Base-by-base conservation (phyloP, 1,140 invertebrate species). In the Acyrthosiphon pisum region DNA sequence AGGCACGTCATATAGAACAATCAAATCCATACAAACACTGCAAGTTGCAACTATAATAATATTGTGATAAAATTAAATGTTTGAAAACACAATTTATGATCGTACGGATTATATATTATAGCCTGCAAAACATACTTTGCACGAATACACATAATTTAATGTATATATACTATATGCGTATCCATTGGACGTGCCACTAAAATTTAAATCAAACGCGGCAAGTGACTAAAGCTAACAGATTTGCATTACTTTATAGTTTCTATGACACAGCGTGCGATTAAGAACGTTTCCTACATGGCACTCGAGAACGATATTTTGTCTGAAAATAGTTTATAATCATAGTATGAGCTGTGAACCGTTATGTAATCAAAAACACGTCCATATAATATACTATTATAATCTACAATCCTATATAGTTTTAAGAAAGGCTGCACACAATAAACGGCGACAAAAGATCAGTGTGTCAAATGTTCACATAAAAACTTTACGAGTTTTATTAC, bases 401-500 rank as follows among this genome's bases (percentile, higher is more conserved):
- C 35, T 26, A 37, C 48, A 41, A 56, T 89, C 50, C 60, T 35
- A 76, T 35, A 76, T 30, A 56, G 88, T 37, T 53, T 35, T 23
- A 23, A 50, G 87, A 53, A 53, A 37, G 23, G 9, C n/a, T 18
- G 48, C 50, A 23, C 14, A n/a, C 35, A 89, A 53, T 46, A 89
- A 89, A 89, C 48, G 48, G 50, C 22, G 88, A 56, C 88, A 56
- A 89, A 89, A 89, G 88, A 89, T 89, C 88, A 56, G 48, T 26
- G 50, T 89, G 88, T 89, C 88, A 89, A 89, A 89, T 89, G 35
- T 89, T 35, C 88, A 1, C 88, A 53, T 89, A 89, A 89, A 89
- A 89, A 89, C 88, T 89, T 89, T 89, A 89, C 48, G 88, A 56
- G 88, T 56, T 89, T 89, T 56, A 37, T 53, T 89, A 56, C 88